phyloP scores from a whole-genome alignment of 2,888 invertebrate genomes.

The Pollenia labialis region DNA sequence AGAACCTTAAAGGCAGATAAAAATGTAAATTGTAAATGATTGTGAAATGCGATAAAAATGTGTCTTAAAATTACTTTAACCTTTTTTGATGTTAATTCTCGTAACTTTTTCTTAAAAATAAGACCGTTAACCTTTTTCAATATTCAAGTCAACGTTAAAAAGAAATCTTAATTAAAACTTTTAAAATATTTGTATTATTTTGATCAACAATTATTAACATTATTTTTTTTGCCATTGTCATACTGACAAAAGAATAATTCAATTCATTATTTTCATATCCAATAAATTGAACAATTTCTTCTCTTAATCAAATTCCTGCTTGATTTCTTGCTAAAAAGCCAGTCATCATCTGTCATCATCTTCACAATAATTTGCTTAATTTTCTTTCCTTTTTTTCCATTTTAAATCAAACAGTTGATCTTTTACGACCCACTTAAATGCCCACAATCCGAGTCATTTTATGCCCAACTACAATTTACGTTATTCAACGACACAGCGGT shows the following conservation, averaged over 20 bases:
- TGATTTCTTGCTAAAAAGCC: constrained; percentile 44
- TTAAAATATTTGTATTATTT: background rate
- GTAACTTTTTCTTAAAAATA: no score
- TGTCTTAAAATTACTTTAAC: no score
- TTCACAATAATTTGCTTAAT: constrained; percentile 55
- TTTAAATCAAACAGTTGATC: constrained; percentile 70
- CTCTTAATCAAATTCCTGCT: constrained; percentile 42
- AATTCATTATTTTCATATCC: background rate
- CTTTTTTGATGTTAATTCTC: no score
- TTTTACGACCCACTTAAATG: constrained; percentile 70
- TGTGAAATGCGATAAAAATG: no score
- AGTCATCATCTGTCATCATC: constrained; percentile 15
- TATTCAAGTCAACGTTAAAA: background rate
- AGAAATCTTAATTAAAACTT: background rate
- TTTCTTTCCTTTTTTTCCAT: constrained; percentile 36
- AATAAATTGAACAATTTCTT: constrained; percentile 15
- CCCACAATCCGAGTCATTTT: constrained; percentile 59
- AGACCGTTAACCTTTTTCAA: no score
- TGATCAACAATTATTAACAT: constrained; percentile 17
- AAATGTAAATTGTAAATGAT: no score
- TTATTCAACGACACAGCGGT: constrained; percentile 44
- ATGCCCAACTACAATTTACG: constrained; percentile 49
- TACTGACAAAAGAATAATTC: constrained; percentile 14
- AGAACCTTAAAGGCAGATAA: no score
- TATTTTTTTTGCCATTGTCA: background rate